Conservation (phyloP, 2,888 invertebrate species). For the Megamerina dolium region DNA sequence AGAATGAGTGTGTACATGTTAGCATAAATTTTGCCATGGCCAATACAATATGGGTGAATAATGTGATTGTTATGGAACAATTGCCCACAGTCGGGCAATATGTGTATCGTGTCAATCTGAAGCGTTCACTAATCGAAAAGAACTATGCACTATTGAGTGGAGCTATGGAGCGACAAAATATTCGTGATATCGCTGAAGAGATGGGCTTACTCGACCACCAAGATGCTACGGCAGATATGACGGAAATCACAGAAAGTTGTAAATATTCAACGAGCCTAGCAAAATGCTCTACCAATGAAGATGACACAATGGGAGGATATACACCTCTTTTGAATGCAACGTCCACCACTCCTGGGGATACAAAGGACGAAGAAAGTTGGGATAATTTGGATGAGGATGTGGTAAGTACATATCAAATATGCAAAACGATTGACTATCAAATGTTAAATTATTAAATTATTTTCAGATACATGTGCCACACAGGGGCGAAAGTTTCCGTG, state of each 20-base stretch:
- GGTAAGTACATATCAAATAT: too few species aligned
- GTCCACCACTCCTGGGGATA: too few species aligned
- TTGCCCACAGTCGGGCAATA: slow-evolving; percentile 23
- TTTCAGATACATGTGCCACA: too few species aligned
- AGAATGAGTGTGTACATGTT: slow-evolving; percentile 36
- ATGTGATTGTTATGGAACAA: slow-evolving; percentile 32
- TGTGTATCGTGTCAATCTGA: slow-evolving; percentile 25
- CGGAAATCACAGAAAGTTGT: slow-evolving; percentile 17
- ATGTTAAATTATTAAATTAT: too few species aligned
- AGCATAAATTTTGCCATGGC: slow-evolving; percentile 31
- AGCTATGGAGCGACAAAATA: slow-evolving; percentile 14
- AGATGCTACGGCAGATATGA: slow-evolving; percentile 3
- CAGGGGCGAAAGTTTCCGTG: too few species aligned
- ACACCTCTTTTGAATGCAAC: too few species aligned
- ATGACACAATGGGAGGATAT: slow-evolving; percentile 13
- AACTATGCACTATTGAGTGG: slow-evolving; percentile 19
- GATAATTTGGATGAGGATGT: slow-evolving; percentile 14
- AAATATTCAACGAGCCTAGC: slow-evolving; percentile 22
- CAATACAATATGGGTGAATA: slow-evolving; percentile 34
- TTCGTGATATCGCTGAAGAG: slow-evolving; percentile 22
- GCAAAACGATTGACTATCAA: too few species aligned
- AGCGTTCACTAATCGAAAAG: slow-evolving; percentile 24
- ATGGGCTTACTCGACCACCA: slow-evolving; percentile 9
- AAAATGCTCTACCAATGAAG: slow-evolving; percentile 24
- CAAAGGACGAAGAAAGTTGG: slow-evolving; percentile 21